These are phyloP conservation scores for Coelopa pilipes DNA, from an alignment of 2,888 invertebrate genomes.

Conservation along the genomic window DNA sequence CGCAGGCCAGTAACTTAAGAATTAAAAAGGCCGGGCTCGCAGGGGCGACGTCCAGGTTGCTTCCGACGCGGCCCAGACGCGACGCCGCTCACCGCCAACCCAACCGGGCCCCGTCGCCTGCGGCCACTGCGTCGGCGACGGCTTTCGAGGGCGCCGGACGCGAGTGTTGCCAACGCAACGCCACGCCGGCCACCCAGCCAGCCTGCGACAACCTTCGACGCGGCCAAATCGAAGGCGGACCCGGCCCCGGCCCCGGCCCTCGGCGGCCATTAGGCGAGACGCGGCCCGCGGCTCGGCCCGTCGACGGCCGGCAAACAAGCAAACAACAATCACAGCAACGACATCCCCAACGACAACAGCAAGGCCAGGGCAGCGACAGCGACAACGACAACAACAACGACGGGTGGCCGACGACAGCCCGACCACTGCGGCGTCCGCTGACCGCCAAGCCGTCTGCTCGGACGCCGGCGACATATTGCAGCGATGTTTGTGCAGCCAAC, in stretches of 20 bases:
- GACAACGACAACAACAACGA: neutral
- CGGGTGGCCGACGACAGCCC: neutral
- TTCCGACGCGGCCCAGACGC: neutral
- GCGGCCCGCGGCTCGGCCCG: neutral
- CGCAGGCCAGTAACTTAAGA: conserved; percentile 1
- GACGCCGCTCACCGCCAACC: neutral
- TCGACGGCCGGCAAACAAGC: neutral
- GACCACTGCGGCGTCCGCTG: conserved; percentile 16
- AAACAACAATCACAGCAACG: conserved; percentile 21
- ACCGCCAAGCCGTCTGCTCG: conserved; percentile 30
- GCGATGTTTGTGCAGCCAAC: conserved; percentile 32
- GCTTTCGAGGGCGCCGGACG: neutral
- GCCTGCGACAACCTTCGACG: neutral
- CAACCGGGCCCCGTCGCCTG: conserved; percentile 23
- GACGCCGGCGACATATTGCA: conserved; percentile 23
- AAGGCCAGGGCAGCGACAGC: neutral
- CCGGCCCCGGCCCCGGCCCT: neutral
- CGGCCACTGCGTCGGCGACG: conserved; percentile 21
- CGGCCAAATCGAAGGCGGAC: neutral
- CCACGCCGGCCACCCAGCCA: neutral
- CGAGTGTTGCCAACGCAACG: conserved; percentile 4
- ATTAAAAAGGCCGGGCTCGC: neutral
- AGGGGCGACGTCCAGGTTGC: neutral
- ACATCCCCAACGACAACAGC: conserved; percentile 11
- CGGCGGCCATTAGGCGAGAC: conserved; percentile 45